These are phyloP conservation scores for Telmatherina bonti DNA, from an alignment of 2,797 vertebrate species.

Conservation along the genomic window DNA sequence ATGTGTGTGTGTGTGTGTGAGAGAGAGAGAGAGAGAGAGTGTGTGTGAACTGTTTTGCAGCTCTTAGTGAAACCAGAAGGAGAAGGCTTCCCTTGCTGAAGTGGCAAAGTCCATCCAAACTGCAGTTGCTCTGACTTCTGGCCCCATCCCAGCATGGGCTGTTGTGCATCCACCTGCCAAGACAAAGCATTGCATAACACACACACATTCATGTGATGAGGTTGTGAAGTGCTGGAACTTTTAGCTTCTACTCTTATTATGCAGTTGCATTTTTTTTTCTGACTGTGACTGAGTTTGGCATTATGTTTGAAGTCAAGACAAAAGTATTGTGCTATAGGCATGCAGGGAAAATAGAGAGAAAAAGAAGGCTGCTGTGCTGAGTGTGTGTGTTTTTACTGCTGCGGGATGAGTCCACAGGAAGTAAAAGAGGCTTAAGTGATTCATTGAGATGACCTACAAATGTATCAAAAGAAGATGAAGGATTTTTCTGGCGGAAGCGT, in stretches of 20 bases:
- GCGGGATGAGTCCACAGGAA: not conserved
- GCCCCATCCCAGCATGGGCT: conserved; percentile 47
- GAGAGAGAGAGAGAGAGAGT: too few relatives aligned
- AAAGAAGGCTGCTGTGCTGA: conserved; percentile 1
- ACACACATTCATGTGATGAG: conserved; percentile 16
- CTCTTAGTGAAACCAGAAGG: conserved; percentile 42
- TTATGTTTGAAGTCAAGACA: not conserved
- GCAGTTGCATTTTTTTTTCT: not conserved
- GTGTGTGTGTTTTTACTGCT: conserved; percentile 15
- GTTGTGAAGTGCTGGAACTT: not conserved
- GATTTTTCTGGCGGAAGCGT: conserved; percentile 27
- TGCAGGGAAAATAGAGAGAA: conserved; percentile 2
- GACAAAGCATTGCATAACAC: conserved; percentile 39
- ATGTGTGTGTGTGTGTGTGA: conserved; percentile 22
- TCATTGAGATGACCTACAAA: conserved; percentile 59
- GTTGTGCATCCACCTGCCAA: conserved; percentile 59
- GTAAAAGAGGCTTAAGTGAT: conserved; percentile 31
- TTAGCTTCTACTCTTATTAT: not conserved
- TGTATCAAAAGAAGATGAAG: conserved; percentile 41
- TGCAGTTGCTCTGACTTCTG: conserved; percentile 56
- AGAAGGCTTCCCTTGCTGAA: conserved; percentile 63
- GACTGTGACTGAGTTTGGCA: conserved; percentile 1
- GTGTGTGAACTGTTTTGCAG: conserved; percentile 37
- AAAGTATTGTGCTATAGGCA: not conserved
- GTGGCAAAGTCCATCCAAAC: conserved; percentile 68